Evolutionary conservation across 1,140 invertebrate genomes (phyloP).

Genomic region (Drosophila grimshawi): DNA sequence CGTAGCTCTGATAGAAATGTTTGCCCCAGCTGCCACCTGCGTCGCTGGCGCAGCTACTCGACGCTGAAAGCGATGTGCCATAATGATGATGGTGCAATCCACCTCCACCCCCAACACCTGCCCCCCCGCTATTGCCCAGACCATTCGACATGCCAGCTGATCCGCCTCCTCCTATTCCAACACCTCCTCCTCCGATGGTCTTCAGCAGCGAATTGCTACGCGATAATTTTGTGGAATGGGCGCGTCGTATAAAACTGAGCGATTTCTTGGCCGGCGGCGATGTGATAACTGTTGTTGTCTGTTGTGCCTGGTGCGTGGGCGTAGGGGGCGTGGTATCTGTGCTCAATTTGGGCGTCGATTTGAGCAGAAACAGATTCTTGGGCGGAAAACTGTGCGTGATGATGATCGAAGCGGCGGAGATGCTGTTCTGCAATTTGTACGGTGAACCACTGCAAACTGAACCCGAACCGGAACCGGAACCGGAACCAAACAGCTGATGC

Average conservation of each 20-base stretch:
- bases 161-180: neutral
- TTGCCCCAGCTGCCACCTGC: slow-evolving; percentile 85
- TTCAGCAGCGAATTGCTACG: slow-evolving; percentile 87
- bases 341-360: slow-evolving; percentile 76
- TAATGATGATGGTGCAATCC: slow-evolving; percentile 21
- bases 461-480: neutral
- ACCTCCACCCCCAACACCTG: neutral
- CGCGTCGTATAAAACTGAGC: slow-evolving; percentile 87
- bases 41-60: slow-evolving; percentile 83
- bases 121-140: neutral
- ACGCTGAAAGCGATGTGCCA: slow-evolving; percentile 28
- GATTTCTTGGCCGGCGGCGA: slow-evolving; percentile 85
- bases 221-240: slow-evolving; percentile 89
- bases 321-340: slow-evolving; percentile 26
- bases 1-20: slow-evolving; percentile 74
- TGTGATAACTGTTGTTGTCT: slow-evolving; percentile 10
- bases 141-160: neutral
- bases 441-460: slow-evolving; percentile 31
- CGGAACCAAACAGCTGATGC: slow-evolving; percentile 54
- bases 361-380: slow-evolving; percentile 81
- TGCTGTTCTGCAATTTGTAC: slow-evolving; percentile 66
- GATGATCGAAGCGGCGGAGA: slow-evolving; percentile 63
- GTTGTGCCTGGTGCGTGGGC: neutral
- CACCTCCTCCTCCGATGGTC: slow-evolving; percentile 70
- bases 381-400: slow-evolving; percentile 79